A percentile compares a stretch with the other conserved stretches of the same genome.
These are phyloP conservation scores for Promerops cafer DNA, from an alignment of 2,113 vertebrate species.

Conservation along the genomic window DNA sequence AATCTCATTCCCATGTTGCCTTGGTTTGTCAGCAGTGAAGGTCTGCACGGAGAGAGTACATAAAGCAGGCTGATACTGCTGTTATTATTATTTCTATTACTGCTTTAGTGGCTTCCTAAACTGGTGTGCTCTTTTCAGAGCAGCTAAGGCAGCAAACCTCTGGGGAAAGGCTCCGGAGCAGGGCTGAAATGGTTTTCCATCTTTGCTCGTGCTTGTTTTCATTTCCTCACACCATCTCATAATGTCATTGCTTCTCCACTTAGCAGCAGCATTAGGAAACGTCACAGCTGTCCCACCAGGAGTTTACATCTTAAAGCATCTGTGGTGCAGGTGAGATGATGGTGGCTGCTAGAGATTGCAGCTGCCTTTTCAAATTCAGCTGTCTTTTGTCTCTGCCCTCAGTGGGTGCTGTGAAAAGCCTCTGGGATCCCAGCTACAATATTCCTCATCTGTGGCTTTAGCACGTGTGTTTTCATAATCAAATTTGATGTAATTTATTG, in stretches of 20 bases:
- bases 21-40: slow-evolving; percentile 1
- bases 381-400: background rate
- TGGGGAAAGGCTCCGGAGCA: background rate
- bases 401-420: background rate
- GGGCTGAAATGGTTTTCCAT: background rate
- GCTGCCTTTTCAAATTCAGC: background rate
- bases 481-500: background rate
- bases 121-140: background rate
- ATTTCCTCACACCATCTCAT: background rate
- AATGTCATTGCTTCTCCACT: background rate
- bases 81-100: background rate
- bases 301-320: background rate
- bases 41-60: background rate
- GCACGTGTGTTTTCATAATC: background rate
- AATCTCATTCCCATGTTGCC: slow-evolving; percentile 9
- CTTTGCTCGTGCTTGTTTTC: background rate
- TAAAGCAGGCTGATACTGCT: background rate
- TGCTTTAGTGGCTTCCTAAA: background rate
- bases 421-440: background rate
- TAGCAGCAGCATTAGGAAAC: background rate
- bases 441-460: background rate
- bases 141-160: background rate
- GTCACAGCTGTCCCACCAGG: background rate
- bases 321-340: background rate
- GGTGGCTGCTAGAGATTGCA: background rate